Percentiles rank a stretch among this genome's conserved stretches.
Conservation (phyloP, 2,113 vertebrate species). For the Oryctolagus cuniculus region mOryCun1.1 NC_091442.1:61215501-61216000, state of each 20-base stretch:
- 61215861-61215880: slow-evolving; percentile 83
- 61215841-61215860: slow-evolving; percentile 85
- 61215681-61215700: background rate
- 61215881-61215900: slow-evolving; percentile 82
- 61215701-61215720: background rate
- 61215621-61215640: background rate
- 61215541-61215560: too few relatives aligned
- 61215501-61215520: too few relatives aligned
- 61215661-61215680: background rate
- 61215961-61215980: slow-evolving; percentile 82
- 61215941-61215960: background rate
- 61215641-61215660: background rate
- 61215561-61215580: too few relatives aligned
- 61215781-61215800: slow-evolving; percentile 74
- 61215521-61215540: too few relatives aligned
- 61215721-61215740: background rate
- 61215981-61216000: slow-evolving; percentile 83
- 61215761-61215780: slow-evolving; percentile 19
- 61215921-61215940: slow-evolving; percentile 73
- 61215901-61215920: slow-evolving; percentile 85
- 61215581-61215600: too few relatives aligned
- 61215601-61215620: background rate
- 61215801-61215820: slow-evolving; percentile 73
- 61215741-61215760: background rate
- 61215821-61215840: slow-evolving; percentile 83